Base-by-base conservation (phyloP, 2,113 vertebrate genomes). In the Oryzias curvinotus region DNA sequence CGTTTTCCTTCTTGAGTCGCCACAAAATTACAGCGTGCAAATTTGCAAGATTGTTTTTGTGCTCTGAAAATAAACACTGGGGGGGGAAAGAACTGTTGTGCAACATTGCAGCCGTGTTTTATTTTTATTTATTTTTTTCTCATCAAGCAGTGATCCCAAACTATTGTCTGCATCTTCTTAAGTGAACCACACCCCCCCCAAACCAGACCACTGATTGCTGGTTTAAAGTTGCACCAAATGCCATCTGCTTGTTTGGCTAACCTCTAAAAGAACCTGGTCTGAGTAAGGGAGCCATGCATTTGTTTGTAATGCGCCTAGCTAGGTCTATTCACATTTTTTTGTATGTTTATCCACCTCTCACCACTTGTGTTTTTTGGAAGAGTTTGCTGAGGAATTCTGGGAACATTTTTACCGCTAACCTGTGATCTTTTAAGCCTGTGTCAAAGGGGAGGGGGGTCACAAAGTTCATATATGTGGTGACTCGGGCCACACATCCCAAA, bases 1-100 rank as follows among this genome's bases (percentile, higher is more conserved):
- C 80, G 85, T 81, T 83, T 25, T 41, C 80, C 78, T 76, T 82
- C 68, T 84, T 60, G 67, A 78, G 82, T 81, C 21, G 63, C 89
- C 87, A 67, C 90, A 89, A 91, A 91, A 91, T 91, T 89, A 90
- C 86, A 89, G 87, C 18, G 79, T 91, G 83, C 85, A 82, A 84
- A 88, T 88, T 87, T 78, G 80, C 81, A 84, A 86, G 84, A 78
- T 77, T 83, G 78, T 86, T 91, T 90, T 86, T 84, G 75, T 68
- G 69, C 44, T 54, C 88, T 90, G 80, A 75, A 88, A 89, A 91
- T 89, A 91, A 89, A 89, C 81, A 79, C 3, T 45, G 68, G 10
- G 57, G 70, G 66, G 17, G 18, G 57, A 60, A 52, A 71, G 60
- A 79, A 83, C 82, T 65, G 73, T 65, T 17, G 42, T 71, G 67